phyloP scores from a whole-genome alignment of 2,113 vertebrate species.

The Solea solea region DNA sequence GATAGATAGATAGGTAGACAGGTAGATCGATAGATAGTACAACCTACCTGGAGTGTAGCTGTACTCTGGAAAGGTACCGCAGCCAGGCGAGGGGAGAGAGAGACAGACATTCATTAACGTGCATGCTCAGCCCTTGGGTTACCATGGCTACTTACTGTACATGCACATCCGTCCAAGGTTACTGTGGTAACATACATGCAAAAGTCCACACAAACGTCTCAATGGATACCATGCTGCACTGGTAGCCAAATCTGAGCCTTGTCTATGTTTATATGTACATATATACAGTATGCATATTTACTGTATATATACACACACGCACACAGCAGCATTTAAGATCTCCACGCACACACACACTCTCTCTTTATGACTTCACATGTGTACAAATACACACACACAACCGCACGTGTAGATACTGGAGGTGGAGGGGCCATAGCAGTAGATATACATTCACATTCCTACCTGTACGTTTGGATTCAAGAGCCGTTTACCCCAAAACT shows the following conservation, averaged over 20 bases:
- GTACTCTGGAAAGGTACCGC: constrained; percentile 92
- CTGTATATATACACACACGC: background rate
- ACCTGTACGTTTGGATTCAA: constrained; percentile 80
- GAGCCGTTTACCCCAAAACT: constrained; percentile 79
- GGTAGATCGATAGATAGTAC: constrained; percentile 74
- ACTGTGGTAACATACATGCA: constrained; percentile 74
- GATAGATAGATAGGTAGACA: constrained; percentile 65
- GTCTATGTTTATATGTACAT: background rate
- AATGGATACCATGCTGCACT: constrained; percentile 70
- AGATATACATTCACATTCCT: constrained; percentile 71
- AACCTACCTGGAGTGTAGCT: constrained; percentile 99
- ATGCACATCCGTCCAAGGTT: constrained; percentile 76
- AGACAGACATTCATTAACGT: constrained; percentile 99
- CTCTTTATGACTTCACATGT: constrained; percentile 30
- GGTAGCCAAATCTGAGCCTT: constrained; percentile 63
- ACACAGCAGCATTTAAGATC: constrained; percentile 18
- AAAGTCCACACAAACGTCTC: constrained; percentile 66
- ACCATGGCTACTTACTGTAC: constrained; percentile 80
- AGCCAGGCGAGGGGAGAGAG: constrained; percentile 97
- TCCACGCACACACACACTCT: constrained; percentile 20
- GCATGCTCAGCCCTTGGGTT: constrained; percentile 90
- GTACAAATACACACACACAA: constrained; percentile 45
- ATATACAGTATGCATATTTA: background rate
- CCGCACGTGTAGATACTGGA: constrained; percentile 43
- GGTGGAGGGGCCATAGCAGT: constrained; percentile 27